phyloP scores from a whole-genome alignment of 1,140 invertebrate genomes.

The Drosophila ananassae region DNA sequence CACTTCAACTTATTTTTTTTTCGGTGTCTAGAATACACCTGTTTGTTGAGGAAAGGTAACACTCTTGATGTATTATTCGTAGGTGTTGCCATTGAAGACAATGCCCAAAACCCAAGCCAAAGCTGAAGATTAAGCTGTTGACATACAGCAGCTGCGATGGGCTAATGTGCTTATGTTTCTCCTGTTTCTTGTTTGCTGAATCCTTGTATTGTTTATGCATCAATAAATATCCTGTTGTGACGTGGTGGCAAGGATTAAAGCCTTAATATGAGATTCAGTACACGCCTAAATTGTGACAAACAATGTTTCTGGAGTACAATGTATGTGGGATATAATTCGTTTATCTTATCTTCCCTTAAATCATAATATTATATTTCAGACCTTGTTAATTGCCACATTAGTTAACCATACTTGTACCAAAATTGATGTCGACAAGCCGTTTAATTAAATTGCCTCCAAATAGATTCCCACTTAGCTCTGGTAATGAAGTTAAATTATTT shows the following conservation, averaged over 20 bases:
- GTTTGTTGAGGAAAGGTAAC: not conserved
- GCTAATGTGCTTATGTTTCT: constrained; percentile 15
- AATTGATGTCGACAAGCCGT: constrained; percentile 12
- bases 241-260: constrained; percentile 4
- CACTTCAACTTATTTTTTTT: not conserved
- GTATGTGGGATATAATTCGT: no score
- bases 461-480: constrained; percentile 8
- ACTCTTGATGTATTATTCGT: constrained; percentile 8
- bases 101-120: constrained; percentile 16
- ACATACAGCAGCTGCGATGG: constrained; percentile 26
- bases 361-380: not conserved
- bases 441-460: constrained; percentile 21
- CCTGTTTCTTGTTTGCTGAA: not conserved
- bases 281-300: not conserved
- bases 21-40: not conserved
- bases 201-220: constrained; percentile 18
- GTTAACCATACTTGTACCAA: not conserved
- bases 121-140: constrained; percentile 34
- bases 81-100: constrained; percentile 17
- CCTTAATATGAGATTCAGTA: not conserved
- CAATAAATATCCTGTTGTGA: not conserved
- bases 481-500: constrained; percentile 13
- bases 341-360: no score
- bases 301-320: not conserved
- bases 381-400: not conserved